Conservation (phyloP, 2,797 vertebrate genomes). For the Cirrhinus molitorella region DNA sequence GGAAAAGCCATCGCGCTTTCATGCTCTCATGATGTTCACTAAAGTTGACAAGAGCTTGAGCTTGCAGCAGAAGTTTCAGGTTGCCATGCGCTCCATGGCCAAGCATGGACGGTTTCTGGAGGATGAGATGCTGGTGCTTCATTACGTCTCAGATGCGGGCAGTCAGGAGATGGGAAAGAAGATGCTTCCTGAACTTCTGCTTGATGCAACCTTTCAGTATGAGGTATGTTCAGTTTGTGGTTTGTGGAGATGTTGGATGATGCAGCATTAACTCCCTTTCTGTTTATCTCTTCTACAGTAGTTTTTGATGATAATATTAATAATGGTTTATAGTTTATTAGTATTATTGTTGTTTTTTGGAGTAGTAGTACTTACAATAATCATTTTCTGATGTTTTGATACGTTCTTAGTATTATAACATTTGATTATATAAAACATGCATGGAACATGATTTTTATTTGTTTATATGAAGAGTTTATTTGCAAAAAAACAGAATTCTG, state of each 20-base stretch:
- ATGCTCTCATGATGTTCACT: conserved; percentile 94
- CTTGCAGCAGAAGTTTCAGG: conserved; percentile 87
- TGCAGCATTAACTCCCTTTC: background rate
- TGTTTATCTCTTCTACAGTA: background rate
- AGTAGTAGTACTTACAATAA: background rate
- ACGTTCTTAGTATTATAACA: background rate
- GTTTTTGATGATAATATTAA: background rate
- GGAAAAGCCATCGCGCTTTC: conserved; percentile 69
- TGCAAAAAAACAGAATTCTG: too few relatives aligned
- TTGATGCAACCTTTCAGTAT: conserved; percentile 83
- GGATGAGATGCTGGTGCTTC: conserved; percentile 85
- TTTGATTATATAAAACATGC: background rate
- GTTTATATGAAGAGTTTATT: too few relatives aligned
- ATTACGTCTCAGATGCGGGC: conserved; percentile 89
- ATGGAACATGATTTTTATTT: too few relatives aligned
- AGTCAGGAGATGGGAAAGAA: conserved; percentile 82
- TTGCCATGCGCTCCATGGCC: conserved; percentile 88
- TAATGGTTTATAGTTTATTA: background rate
- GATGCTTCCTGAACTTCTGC: conserved; percentile 84
- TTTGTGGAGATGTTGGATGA: background rate
- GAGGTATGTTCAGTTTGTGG: conserved; percentile 79
- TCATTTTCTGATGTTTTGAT: background rate
- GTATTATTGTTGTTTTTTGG: background rate
- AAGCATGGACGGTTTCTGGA: conserved; percentile 82
- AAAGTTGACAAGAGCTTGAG: conserved; percentile 86